Evolutionary conservation across 2,113 vertebrate genomes (phyloP).

Genomic region (Arvicanthis niloticus): DNA sequence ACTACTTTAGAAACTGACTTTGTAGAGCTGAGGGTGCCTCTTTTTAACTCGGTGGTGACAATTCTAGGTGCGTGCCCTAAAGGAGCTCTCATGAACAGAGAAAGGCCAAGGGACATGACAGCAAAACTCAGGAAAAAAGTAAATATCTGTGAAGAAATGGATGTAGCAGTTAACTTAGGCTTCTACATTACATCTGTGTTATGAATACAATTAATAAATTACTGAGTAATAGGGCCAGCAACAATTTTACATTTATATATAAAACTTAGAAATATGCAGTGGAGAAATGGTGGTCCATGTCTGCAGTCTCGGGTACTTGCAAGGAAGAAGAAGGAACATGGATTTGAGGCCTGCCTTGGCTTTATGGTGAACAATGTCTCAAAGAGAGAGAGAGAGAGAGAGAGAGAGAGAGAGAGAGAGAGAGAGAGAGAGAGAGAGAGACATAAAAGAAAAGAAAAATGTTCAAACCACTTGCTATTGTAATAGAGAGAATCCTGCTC

Average conservation of each 20-base stretch:
- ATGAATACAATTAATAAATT: background rate
- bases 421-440: too few relatives aligned
- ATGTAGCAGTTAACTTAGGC: background rate
- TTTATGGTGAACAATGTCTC: background rate
- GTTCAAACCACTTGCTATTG: background rate
- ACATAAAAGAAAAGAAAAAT: background rate
- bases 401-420: too few relatives aligned
- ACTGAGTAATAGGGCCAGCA: background rate
- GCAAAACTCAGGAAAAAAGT: background rate
- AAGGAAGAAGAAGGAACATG: background rate
- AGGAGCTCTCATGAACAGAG: background rate
- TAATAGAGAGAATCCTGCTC: background rate
- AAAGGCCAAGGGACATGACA: background rate
- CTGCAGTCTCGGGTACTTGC: background rate
- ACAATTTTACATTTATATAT: background rate
- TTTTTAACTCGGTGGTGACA: background rate
- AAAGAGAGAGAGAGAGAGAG: too few relatives aligned
- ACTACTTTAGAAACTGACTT: background rate
- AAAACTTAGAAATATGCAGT: constrained; percentile 17
- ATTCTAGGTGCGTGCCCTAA: background rate
- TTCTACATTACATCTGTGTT: background rate
- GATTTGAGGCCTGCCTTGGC: too few relatives aligned
- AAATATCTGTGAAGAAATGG: background rate
- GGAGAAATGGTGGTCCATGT: background rate
- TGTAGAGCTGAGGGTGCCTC: background rate